Base-by-base conservation (phyloP, 2,797 vertebrate genomes). In the Clarias pachynema region DNA sequence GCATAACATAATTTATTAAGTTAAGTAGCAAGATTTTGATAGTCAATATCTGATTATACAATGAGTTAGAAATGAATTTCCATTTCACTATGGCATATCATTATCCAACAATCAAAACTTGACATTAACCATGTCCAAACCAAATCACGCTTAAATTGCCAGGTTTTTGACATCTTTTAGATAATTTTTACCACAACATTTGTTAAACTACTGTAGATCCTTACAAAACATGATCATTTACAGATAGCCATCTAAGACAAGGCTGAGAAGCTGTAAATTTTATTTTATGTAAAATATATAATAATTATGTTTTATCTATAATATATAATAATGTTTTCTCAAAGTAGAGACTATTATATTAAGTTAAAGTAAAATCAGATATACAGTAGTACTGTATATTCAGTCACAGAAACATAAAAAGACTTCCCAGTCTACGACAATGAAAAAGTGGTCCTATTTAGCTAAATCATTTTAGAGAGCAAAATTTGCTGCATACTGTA, bases 371-470 rank as follows among this genome's bases (percentile, higher is more conserved):
- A 34, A 8, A 75, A 31, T 57, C 8, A 31, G 20, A 78, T 34
- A 18, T 78, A 22, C n/a, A n/a, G n/a, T n/a, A n/a, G n/a, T n/a
- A n/a, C n/a, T n/a, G 29, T 34, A 59, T 60, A 78, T 60, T 78
- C 4, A 37, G 56, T 9, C 29, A 77, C 26, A 60, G 8, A 5
- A 59, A 77, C 29, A 57, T 31, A 14, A 53, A 73, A 26, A 34
- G 5, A 24, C 10, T 78, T 16, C 10, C 12, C 4, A 15, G 4
- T 14, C 26, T 26, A 29, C 8, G 26, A 53, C 34, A 3, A 56
- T 3, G 53, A 1, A 75, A 75, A 5, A 31, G 9, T 75, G 73
- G 8, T 57, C 15, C 5, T 18, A 56, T 56, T 75, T 18, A 75
- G 44, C 44, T 18, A 7, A 56, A 75, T 56, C 15, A 20, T 20